Evolutionary conservation across 2,113 vertebrate species (phyloP).

Genomic region (Phalacrocorax pelagicus): DNA sequence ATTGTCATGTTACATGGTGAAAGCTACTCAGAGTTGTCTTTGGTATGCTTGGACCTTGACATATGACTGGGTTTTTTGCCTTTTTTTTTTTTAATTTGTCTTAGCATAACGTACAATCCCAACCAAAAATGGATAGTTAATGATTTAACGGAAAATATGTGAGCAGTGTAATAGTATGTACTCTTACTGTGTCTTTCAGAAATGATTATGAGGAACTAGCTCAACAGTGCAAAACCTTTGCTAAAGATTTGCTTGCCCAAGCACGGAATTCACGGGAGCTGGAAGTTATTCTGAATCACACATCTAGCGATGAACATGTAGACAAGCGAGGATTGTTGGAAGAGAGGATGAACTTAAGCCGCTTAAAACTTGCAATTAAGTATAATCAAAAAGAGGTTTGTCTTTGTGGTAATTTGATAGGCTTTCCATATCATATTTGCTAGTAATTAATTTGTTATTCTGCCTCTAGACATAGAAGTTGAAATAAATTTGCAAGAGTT

Average conservation of each 20-base stretch:
- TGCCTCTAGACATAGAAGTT: not conserved
- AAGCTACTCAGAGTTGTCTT: not conserved
- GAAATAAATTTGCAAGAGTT: not conserved
- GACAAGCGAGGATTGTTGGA: slow-evolving; percentile 94
- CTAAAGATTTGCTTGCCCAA: slow-evolving; percentile 97
- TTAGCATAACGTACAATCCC: not conserved
- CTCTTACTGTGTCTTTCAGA: slow-evolving; percentile 70
- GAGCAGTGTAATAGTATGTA: not conserved
- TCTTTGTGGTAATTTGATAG: not conserved
- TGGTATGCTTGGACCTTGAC: not conserved
- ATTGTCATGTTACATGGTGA: not conserved
- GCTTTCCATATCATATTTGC: not conserved
- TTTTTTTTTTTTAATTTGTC: not conserved
- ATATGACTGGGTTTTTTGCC: too few species aligned
- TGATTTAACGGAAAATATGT: not conserved
- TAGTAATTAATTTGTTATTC: not conserved
- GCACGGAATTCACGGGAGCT: slow-evolving; percentile 97
- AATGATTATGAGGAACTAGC: slow-evolving; percentile 98
- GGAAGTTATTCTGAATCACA: slow-evolving; percentile 97
- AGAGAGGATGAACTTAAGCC: slow-evolving; percentile 98
- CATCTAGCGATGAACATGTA: slow-evolving; percentile 89
- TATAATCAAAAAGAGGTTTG: slow-evolving; percentile 99
- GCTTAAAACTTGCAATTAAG: slow-evolving; percentile 97
- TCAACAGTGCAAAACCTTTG: slow-evolving; percentile 98
- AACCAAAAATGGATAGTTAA: not conserved